A percentile compares a stretch with the other conserved stretches of the same genome.
These are phyloP conservation scores for Poliocrania exsul DNA, from an alignment of 2,797 vertebrate species.

Conservation along the genomic window DNA sequence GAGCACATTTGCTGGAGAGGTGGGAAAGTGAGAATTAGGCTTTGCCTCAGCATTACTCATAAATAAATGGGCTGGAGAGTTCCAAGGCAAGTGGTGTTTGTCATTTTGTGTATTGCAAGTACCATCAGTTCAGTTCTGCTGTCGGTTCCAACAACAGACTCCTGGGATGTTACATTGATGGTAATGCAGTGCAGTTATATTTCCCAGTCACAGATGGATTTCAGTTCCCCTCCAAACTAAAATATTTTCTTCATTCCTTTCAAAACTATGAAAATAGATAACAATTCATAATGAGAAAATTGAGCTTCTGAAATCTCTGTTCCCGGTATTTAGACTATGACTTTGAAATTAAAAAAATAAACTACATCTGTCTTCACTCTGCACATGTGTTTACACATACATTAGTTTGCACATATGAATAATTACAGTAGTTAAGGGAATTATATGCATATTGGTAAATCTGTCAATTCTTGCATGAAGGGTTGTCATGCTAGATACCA, in stretches of 20 bases:
- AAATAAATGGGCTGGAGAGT: not conserved
- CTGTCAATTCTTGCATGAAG: not conserved
- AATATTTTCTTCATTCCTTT: slow-evolving; percentile 53
- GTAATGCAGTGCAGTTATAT: not conserved
- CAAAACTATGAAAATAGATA: slow-evolving; percentile 31
- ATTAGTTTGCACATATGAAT: slow-evolving; percentile 7
- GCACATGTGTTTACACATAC: not conserved
- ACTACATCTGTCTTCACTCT: slow-evolving; percentile 14
- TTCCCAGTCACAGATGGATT: slow-evolving; percentile 33
- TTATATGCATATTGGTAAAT: not conserved
- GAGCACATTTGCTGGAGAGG: not conserved
- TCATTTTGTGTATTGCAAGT: not conserved
- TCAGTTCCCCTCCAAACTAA: not conserved
- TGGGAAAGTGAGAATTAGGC: not conserved
- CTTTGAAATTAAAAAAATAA: slow-evolving; percentile 4
- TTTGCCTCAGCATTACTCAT: not conserved
- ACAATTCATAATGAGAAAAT: slow-evolving; percentile 21
- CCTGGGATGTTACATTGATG: not conserved
- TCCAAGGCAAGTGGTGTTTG: not conserved
- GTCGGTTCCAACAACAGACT: slow-evolving; percentile 13
- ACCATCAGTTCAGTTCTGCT: not conserved
- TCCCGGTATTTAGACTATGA: slow-evolving; percentile 20
- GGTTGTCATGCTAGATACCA: not conserved
- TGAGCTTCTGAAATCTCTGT: not conserved
- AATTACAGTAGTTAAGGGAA: not conserved